A percentile compares a stretch with the other conserved stretches of the same genome.
These are phyloP conservation scores for Paracentrotus lividus DNA, from an alignment of 53 echinoderm and acorn worm species.

Conservation along the genomic window DNA sequence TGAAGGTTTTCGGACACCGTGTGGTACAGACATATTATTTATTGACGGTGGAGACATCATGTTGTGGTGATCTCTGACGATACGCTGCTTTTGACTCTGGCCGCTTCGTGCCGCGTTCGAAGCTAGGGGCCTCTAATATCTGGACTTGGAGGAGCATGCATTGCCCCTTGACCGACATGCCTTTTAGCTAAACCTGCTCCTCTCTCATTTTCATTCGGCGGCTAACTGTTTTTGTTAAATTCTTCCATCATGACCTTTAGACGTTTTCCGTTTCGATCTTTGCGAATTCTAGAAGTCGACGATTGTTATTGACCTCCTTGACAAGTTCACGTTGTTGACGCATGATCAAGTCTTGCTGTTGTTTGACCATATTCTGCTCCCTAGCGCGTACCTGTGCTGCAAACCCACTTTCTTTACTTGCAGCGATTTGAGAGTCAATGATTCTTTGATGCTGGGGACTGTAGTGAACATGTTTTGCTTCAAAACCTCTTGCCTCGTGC, in stretches of 20 bases:
- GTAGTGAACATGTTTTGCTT: neutral
- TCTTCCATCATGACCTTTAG: conserved; percentile 39
- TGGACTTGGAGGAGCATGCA: neutral
- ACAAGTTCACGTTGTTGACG: conserved; percentile 51
- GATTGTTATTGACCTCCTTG: conserved; percentile 50
- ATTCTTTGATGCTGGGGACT: conserved; percentile 28
- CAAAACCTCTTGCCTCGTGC: neutral
- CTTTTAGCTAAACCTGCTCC: neutral
- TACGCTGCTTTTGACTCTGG: conserved; percentile 6
- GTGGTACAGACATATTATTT: neutral
- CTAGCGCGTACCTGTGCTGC: conserved; percentile 32
- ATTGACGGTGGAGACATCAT: conserved; percentile 13
- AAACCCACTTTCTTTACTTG: conserved; percentile 21
- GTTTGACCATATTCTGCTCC: conserved; percentile 50
- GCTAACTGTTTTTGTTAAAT: conserved; percentile 21
- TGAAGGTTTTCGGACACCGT: neutral
- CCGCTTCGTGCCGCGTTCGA: conserved; percentile 14
- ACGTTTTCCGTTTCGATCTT: conserved; percentile 41
- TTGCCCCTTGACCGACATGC: neutral
- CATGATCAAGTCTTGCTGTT: conserved; percentile 52
- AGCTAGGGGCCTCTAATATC: conserved; percentile 41
- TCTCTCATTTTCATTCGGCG: neutral
- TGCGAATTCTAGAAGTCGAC: conserved; percentile 40
- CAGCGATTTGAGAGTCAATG: neutral
- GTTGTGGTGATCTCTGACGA: neutral